Conservation (phyloP, 2,797 vertebrate genomes). For the Amazonetta brasiliensis region DNA sequence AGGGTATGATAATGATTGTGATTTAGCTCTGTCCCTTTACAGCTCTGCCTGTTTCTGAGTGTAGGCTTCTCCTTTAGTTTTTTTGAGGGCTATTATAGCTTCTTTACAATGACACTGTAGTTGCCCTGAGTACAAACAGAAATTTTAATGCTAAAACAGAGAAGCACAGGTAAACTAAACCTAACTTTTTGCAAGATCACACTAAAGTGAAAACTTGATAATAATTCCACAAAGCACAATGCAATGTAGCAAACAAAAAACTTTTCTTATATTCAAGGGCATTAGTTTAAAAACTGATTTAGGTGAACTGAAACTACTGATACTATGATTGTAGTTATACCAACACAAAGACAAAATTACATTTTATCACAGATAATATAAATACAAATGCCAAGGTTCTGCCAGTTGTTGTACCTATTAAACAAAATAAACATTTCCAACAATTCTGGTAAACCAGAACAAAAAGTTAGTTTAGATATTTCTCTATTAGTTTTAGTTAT, state of each 20-base stretch:
- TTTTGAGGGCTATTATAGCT: background rate
- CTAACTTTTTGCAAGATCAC: background rate
- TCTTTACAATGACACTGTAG: background rate
- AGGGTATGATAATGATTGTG: background rate
- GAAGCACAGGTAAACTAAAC: background rate
- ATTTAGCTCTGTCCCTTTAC: background rate
- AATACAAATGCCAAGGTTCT: background rate
- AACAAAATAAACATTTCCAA: background rate
- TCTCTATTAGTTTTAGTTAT: background rate
- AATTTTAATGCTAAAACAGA: background rate
- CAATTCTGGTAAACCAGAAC: background rate
- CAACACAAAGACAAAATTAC: background rate
- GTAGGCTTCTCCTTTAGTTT: background rate
- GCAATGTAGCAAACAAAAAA: background rate
- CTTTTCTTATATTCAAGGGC: accelerated
- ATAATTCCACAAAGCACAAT: background rate
- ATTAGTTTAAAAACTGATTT: background rate
- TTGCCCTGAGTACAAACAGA: background rate
- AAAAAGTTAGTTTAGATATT: background rate
- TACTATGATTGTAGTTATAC: background rate
- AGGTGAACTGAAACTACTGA: background rate
- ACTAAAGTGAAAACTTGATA: background rate
- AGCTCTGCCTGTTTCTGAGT: background rate
- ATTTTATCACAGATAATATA: background rate
- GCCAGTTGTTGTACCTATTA: background rate